These are phyloP conservation scores for Campopleginae sp. DNA, from an alignment of 2,888 invertebrate genomes.

Conservation along the genomic window DNA sequence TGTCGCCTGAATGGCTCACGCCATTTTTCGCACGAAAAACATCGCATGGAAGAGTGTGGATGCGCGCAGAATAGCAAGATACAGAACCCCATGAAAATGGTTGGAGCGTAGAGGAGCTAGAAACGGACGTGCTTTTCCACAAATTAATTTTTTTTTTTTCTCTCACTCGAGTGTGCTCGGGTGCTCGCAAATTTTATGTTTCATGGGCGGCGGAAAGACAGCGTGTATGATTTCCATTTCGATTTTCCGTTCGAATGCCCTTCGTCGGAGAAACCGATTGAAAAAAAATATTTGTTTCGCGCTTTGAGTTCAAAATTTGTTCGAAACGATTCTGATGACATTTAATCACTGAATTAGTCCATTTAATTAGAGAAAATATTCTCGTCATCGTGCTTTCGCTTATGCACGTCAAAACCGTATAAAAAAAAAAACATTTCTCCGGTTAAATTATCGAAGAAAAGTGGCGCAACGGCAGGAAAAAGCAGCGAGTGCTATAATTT, in stretches of 20 bases:
- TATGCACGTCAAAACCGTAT: background rate
- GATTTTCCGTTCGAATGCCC: background rate
- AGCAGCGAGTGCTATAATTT: background rate
- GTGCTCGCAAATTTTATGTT: constrained; percentile 4
- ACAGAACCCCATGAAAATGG: constrained; percentile 28
- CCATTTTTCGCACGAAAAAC: constrained; percentile 20
- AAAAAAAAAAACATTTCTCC: background rate
- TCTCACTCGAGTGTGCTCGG: constrained; percentile 17
- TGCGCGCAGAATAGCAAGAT: constrained; percentile 41
- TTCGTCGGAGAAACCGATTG: background rate
- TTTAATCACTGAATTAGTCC: background rate
- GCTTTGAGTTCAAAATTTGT: background rate
- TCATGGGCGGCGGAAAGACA: background rate
- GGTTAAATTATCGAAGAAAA: constrained; percentile 8
- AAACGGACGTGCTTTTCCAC: constrained; percentile 46
- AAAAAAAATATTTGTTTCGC: background rate
- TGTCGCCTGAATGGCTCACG: constrained; percentile 40
- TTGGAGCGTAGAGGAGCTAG: background rate
- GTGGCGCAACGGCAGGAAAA: background rate
- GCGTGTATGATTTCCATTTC: background rate
- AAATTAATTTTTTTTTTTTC: constrained; percentile 40
- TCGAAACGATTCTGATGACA: background rate
- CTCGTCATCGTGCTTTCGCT: background rate
- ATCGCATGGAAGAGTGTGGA: constrained; percentile 27
- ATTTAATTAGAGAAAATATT: background rate